Conservation (phyloP, 2,888 invertebrate species). For the Cremastinae sp. region DNA sequence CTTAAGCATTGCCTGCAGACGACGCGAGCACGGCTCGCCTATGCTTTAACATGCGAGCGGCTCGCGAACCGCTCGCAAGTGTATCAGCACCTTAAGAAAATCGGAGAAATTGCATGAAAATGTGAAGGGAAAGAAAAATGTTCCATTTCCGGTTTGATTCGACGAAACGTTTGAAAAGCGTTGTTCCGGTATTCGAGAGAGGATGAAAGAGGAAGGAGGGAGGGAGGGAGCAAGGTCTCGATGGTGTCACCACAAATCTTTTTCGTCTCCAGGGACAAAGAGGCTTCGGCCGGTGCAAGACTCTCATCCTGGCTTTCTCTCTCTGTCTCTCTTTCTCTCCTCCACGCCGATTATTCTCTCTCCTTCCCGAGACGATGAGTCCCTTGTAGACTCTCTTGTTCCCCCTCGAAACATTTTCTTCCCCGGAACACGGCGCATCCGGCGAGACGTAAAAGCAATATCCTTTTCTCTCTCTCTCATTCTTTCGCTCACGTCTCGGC, state of each 20-base stretch:
- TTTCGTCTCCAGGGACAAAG: slow-evolving; percentile 14
- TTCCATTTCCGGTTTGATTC: background rate
- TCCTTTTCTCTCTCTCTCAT: background rate
- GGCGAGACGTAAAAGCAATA: too few relatives aligned
- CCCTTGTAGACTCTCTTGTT: too few relatives aligned
- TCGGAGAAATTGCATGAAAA: too few relatives aligned
- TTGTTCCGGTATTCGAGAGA: slow-evolving; percentile 24
- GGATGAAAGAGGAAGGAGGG: background rate
- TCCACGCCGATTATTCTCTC: slow-evolving; percentile 8
- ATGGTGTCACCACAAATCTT: background rate
- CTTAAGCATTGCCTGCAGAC: too few relatives aligned
- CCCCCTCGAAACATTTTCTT: background rate
- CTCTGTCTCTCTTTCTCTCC: too few relatives aligned
- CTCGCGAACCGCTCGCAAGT: too few relatives aligned
- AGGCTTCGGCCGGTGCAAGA: background rate
- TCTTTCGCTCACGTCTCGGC: background rate
- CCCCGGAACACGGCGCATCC: slow-evolving; percentile 10
- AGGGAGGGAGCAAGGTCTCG: background rate
- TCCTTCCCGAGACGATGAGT: background rate
- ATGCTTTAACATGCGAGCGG: too few relatives aligned
- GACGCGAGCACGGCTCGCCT: too few relatives aligned
- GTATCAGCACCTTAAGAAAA: too few relatives aligned
- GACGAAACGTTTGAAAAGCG: slow-evolving; percentile 10
- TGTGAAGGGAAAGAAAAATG: background rate
- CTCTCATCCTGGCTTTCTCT: slow-evolving; percentile 11